Base-by-base conservation (phyloP, 1,140 invertebrate genomes). In the Calephelis nemesis region DNA sequence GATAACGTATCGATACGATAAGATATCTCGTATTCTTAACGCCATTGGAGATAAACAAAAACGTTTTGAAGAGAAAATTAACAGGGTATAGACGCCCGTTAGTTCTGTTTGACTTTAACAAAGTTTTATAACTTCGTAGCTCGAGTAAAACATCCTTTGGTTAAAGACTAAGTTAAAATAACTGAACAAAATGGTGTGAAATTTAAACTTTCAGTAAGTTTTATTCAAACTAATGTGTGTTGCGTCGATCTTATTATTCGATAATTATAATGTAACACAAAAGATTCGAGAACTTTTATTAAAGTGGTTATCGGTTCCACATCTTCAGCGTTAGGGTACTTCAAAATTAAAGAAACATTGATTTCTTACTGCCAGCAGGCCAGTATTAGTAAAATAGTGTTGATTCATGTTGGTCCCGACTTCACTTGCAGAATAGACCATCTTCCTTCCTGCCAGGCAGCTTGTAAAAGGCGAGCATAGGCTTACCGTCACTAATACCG, bases 121-220 rank as follows among this genome's bases (percentile, higher is more conserved):
- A 67, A 67, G 52, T 67, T 54, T 67, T 67, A 47, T 67, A 67
- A 52, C 65, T 62, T 45, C 47, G 8, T 11, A 58, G 65, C 50
- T 15, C 48, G 13, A n/a, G 63, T 12, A 49, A 49, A 49, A 49
- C 15, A 64, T 48, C 63, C 13, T 15, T 54, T 64, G 47, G 30
- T 9, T 64, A 64, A 64, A 64, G 63, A 39, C 30, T 64, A 48
- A 11, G 19, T 63, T 64, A 49, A 30, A 49, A 48, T 48, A 12
- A 15, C 30, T 7, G 10, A 30, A 11, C 10, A 48, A 39, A 64
- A 5, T 30, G 63, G 15, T 64, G 47, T 39, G 11, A 47, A 65
- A 5, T n/a, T 19, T 47, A 48, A n/a, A 65, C n/a, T 49, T 49
- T 49, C n/a, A 19, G 15, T 11, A 10, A 13, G 30, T n/a, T 39